Conservation (phyloP, 2,113 vertebrate genomes). For the Dicrurus megarhynchus region DNA sequence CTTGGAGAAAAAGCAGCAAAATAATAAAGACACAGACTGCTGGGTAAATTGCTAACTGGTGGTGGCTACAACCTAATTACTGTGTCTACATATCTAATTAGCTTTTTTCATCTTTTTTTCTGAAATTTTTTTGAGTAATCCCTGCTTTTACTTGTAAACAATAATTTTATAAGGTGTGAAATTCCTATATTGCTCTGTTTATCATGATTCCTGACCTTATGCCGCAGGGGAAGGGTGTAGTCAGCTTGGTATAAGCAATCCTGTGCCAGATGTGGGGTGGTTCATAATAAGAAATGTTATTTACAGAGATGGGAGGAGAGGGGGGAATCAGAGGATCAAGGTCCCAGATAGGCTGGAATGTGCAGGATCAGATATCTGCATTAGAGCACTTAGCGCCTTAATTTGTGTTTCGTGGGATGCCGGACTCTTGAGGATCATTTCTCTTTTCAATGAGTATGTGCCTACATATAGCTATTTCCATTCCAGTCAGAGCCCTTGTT, state of each 20-base stretch:
- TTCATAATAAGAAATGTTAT: slow-evolving; percentile 16
- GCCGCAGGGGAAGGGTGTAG: slow-evolving; percentile 20
- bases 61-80: neutral
- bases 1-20: neutral
- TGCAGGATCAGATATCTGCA: neutral
- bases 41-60: neutral
- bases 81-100: slow-evolving; percentile 13
- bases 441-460: neutral
- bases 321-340: neutral
- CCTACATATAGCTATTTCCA: neutral
- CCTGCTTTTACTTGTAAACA: slow-evolving; percentile 12
- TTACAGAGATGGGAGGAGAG: neutral
- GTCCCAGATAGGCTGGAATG: neutral
- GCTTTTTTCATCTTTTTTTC: neutral
- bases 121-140: neutral
- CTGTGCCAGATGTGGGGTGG: neutral
- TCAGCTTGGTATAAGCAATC: slow-evolving; percentile 29
- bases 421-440: neutral
- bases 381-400: neutral
- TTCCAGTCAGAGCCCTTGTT: neutral
- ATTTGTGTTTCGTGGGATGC: neutral
- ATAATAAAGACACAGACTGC: neutral
- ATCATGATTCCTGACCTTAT: slow-evolving; percentile 10
- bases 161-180: slow-evolving; percentile 34
- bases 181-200: slow-evolving; percentile 48